phyloP scores from a whole-genome alignment of 2,888 invertebrate species.

The Gymnocheta viridis region DNA sequence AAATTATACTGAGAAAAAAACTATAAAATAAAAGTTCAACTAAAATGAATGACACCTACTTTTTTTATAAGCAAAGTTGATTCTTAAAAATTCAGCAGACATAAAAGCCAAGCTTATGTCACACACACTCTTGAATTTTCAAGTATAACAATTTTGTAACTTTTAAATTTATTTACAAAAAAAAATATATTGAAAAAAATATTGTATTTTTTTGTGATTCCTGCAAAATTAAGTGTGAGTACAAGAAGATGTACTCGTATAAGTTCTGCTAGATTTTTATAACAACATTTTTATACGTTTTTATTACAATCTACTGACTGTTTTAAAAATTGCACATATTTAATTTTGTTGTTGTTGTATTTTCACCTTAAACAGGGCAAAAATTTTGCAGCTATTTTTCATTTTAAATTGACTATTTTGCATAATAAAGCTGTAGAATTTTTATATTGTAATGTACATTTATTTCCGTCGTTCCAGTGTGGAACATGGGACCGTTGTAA shows the following conservation, averaged over 20 bases:
- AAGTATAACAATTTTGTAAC: not conserved
- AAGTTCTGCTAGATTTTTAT: not conserved
- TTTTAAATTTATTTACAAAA: not conserved
- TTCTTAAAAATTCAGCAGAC: conserved; percentile 7
- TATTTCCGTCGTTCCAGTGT: too few species aligned
- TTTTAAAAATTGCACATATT: not conserved
- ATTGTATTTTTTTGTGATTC: not conserved
- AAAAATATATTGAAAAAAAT: too few species aligned
- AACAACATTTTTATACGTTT: not conserved
- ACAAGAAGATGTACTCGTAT: not conserved
- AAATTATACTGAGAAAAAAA: not conserved
- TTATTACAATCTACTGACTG: not conserved
- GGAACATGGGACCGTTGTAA: too few species aligned
- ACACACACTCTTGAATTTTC: not conserved
- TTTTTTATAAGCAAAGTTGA: conserved; percentile 1
- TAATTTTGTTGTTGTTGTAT: not conserved
- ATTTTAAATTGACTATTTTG: not conserved
- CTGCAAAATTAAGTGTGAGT: not conserved
- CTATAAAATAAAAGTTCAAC: not conserved
- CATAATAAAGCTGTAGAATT: too few species aligned
- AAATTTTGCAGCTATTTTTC: not conserved
- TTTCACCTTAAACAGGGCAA: not conserved
- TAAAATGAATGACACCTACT: conserved; percentile 40
- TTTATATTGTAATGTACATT: too few species aligned
- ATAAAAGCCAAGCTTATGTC: not conserved